Conservation (phyloP, 2,888 invertebrate genomes). For the Charanyca ferruginea region DNA sequence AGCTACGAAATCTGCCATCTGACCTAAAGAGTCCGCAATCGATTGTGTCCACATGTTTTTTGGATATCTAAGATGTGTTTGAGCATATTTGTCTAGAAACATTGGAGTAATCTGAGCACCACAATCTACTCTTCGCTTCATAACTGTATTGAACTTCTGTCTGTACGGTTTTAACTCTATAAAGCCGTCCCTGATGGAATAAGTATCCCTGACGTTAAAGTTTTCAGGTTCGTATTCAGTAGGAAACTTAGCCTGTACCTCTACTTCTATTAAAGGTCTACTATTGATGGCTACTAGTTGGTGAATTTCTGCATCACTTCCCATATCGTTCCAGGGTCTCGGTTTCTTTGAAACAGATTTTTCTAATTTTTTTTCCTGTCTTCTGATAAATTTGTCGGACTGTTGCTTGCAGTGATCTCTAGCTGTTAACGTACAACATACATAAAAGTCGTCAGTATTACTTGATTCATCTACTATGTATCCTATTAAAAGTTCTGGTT, state of each 20-base stretch:
- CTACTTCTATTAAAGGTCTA: slow-evolving; percentile 92
- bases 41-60: slow-evolving; percentile 94
- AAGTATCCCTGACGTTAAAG: slow-evolving; percentile 90
- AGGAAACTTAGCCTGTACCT: slow-evolving; percentile 93
- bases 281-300: slow-evolving; percentile 87
- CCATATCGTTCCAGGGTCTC: slow-evolving; percentile 91
- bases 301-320: slow-evolving; percentile 93
- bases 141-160: slow-evolving; percentile 90
- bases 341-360: slow-evolving; percentile 91
- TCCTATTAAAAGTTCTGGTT: slow-evolving; percentile 91
- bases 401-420: slow-evolving; percentile 89
- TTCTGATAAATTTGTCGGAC: slow-evolving; percentile 89
- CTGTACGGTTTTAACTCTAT: slow-evolving; percentile 92
- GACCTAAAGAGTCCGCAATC: slow-evolving; percentile 81
- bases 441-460: slow-evolving; percentile 93
- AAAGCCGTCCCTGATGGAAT: slow-evolving; percentile 93
- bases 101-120: slow-evolving; percentile 91
- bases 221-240: slow-evolving; percentile 82
- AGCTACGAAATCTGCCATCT: slow-evolving; percentile 73
- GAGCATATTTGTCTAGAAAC: slow-evolving; percentile 87
- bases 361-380: slow-evolving; percentile 90
- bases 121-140: slow-evolving; percentile 90
- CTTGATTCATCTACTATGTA: slow-evolving; percentile 92
- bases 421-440: slow-evolving; percentile 92
- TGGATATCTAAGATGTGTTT: slow-evolving; percentile 93